Evolutionary conservation across 2,888 invertebrate species (phyloP).

Genomic region (Drosophila quinaria): DNA sequence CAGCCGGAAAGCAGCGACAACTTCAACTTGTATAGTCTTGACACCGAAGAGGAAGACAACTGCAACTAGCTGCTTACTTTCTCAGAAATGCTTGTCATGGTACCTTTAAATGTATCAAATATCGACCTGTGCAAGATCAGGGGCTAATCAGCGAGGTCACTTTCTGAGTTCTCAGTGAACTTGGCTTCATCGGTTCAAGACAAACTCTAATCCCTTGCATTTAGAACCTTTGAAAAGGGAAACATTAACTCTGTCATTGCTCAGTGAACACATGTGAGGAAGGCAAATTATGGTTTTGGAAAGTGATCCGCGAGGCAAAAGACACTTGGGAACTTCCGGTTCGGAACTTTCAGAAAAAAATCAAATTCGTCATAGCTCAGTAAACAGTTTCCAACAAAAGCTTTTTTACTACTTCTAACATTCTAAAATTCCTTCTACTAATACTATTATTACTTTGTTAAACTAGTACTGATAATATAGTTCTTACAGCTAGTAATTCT

Average conservation of each 20-base stretch:
- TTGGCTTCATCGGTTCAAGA: not conserved
- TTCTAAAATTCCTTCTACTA: no score
- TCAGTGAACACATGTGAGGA: not conserved
- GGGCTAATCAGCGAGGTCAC: constrained; percentile 8
- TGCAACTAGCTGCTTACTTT: not conserved
- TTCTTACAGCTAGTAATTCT: no score
- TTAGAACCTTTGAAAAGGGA: not conserved
- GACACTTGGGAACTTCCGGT: not conserved
- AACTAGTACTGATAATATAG: no score
- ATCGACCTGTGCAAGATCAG: constrained; percentile 9
- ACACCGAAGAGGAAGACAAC: not conserved
- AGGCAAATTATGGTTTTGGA: not conserved
- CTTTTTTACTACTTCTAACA: no score
- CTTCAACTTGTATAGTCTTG: constrained; percentile 10
- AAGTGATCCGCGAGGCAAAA: not conserved
- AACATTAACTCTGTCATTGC: not conserved
- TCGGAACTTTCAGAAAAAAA: not conserved
- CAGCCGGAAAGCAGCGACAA: constrained; percentile 15
- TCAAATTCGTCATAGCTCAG: not conserved
- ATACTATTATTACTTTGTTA: no score
- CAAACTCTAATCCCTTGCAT: constrained; percentile 3
- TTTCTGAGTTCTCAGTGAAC: constrained; percentile 3
- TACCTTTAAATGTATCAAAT: constrained; percentile 5
- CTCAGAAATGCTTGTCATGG: constrained; percentile 5
- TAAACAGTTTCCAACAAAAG: not conserved